Conservation (phyloP, 1,140 invertebrate species). For the Brachionus sp. region DNA sequence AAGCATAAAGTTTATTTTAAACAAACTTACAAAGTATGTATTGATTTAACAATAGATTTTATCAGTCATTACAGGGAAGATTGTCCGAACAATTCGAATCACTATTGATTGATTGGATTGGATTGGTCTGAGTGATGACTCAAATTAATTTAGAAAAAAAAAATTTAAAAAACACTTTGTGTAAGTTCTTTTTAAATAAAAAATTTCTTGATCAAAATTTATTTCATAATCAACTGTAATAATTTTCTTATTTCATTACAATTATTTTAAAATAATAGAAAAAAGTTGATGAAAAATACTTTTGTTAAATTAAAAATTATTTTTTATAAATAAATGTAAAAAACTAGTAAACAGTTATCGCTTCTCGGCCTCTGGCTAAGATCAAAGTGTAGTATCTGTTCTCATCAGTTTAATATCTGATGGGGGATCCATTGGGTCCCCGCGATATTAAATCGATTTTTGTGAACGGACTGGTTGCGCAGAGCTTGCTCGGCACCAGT, state of each 20-base stretch:
- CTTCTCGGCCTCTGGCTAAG: constrained; percentile 44
- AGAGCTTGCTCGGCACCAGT: constrained; percentile 44
- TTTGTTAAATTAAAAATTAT: background rate
- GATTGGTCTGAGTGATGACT: constrained; percentile 24
- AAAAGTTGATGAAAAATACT: background rate
- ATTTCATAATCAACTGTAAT: background rate
- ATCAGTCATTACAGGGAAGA: constrained; percentile 27
- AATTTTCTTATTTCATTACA: background rate
- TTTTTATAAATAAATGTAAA: background rate
- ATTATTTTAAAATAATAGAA: background rate
- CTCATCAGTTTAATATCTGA: constrained; percentile 45
- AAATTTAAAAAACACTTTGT: background rate
- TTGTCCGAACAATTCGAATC: constrained; percentile 8
- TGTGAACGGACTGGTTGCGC: constrained; percentile 41
- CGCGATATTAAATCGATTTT: constrained; percentile 43
- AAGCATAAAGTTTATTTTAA: constrained; percentile 14
- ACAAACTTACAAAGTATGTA: constrained; percentile 43
- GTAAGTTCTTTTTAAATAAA: background rate
- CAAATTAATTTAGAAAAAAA: background rate
- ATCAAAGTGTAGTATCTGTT: constrained; percentile 45
- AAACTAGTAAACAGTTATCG: background rate
- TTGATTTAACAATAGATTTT: constrained; percentile 28
- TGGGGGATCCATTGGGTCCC: constrained; percentile 34
- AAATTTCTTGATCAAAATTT: background rate
- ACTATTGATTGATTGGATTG: constrained; percentile 26